phyloP scores from a whole-genome alignment of 2,888 invertebrate species.

The Eretmocerus hayati region DNA sequence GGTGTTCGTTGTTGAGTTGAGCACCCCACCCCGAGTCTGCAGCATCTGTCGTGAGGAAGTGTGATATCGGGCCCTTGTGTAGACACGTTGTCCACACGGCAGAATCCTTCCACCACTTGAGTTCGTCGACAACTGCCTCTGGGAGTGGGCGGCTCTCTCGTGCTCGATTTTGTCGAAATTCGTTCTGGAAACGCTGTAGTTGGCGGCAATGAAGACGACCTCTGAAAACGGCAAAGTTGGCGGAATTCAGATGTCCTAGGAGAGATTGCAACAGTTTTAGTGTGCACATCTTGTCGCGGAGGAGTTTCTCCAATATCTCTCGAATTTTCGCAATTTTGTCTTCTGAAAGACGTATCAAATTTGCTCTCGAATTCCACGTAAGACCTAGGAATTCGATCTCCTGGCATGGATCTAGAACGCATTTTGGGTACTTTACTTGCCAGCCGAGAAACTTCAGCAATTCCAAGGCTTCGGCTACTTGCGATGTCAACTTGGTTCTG shows the following conservation, averaged over 20 bases:
- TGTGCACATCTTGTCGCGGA: too few relatives aligned
- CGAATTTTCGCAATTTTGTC: constrained; percentile 4
- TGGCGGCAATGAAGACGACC: too few relatives aligned
- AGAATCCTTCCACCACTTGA: constrained; percentile 21
- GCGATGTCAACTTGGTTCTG: constrained; percentile 11
- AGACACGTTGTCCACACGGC: constrained; percentile 4
- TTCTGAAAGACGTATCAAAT: constrained; percentile 9
- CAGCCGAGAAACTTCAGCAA: constrained; percentile 15
- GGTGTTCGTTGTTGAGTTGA: constrained; percentile 7
- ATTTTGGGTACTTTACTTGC: constrained; percentile 17
- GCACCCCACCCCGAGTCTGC: constrained; percentile 17
- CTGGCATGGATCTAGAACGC: too few relatives aligned
- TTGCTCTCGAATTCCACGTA: constrained; percentile 16
- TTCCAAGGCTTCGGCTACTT: constrained; percentile 8
- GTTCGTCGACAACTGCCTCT: constrained; percentile 5
- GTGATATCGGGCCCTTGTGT: constrained; percentile 13
- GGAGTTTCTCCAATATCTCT: background rate
- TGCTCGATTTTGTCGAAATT: constrained; percentile 16
- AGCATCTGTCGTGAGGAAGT: constrained; percentile 17
- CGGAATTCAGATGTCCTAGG: too few relatives aligned
- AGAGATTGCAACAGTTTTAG: too few relatives aligned
- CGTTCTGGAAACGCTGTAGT: constrained; percentile 17
- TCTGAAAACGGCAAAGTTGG: too few relatives aligned
- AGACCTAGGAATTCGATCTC: constrained; percentile 21
- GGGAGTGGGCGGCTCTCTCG: constrained; percentile 13